Evolutionary conservation across 2,113 vertebrate species (phyloP).

Genomic region (Melanerpes aurifrons): DNA sequence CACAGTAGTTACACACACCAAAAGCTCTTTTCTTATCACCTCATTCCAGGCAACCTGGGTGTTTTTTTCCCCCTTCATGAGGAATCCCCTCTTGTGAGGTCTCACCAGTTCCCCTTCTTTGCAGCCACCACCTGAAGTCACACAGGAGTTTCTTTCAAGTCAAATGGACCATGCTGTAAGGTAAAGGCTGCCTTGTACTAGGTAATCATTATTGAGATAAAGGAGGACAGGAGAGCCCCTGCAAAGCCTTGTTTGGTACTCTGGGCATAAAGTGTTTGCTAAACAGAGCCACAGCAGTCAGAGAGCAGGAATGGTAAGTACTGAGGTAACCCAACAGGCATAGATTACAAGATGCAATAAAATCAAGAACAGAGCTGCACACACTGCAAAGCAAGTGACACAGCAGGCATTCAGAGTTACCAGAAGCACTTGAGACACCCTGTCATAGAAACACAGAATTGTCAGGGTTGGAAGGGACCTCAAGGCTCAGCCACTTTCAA

Average conservation of each 20-base stretch:
- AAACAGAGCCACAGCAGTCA: background rate
- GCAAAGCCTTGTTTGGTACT: background rate
- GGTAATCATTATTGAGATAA: background rate
- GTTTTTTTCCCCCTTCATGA: background rate
- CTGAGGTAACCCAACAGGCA: background rate
- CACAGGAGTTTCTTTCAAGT: background rate
- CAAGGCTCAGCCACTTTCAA: too few relatives aligned
- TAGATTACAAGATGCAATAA: background rate
- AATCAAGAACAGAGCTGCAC: background rate
- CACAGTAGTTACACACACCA: background rate
- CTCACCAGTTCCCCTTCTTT: background rate
- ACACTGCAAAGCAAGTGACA: rapidly evolving
- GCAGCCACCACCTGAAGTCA: background rate
- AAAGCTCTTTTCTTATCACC: background rate
- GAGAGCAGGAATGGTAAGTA: background rate
- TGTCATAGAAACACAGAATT: background rate
- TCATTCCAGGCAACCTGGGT: background rate
- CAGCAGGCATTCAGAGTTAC: background rate
- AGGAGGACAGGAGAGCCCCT: background rate
- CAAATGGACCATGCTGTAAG: background rate
- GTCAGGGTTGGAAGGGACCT: too few relatives aligned
- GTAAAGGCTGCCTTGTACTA: background rate
- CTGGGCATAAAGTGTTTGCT: background rate
- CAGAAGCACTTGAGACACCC: background rate
- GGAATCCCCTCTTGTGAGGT: background rate